Conservation (phyloP, 1,140 invertebrate genomes). For the Zaprionus kolodkinae region DNA sequence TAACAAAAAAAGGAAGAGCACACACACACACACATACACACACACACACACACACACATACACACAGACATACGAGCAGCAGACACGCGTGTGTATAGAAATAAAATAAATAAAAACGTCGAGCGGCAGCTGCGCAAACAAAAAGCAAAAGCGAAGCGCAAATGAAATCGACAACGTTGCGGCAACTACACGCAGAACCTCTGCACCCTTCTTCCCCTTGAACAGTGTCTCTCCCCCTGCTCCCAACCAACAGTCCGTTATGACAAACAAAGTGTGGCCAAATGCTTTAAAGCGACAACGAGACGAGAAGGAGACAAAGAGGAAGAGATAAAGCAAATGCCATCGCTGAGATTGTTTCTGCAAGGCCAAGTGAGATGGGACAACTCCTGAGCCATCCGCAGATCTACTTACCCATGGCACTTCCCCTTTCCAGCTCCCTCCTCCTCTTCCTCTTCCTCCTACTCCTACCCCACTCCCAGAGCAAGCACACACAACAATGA, state of each 20-base stretch:
- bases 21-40: background rate
- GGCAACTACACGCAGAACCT: constrained; percentile 1
- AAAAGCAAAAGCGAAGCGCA: constrained; percentile 26
- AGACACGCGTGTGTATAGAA: background rate
- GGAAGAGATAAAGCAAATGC: constrained; percentile 4
- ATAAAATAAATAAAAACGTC: constrained; percentile 8
- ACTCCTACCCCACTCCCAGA: too few relatives aligned
- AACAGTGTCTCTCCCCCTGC: background rate
- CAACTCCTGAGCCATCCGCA: too few relatives aligned
- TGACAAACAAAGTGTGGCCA: constrained; percentile 5
- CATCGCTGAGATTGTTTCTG: constrained; percentile 3
- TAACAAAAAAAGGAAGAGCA: constrained; percentile 1
- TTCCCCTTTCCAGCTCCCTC: too few relatives aligned
- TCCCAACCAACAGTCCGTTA: background rate
- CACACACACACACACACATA: background rate
- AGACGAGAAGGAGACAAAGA: background rate
- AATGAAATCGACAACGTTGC: constrained; percentile 11
- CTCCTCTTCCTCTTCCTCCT: background rate
- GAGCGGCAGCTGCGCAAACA: constrained; percentile 55
- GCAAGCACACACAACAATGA: background rate
- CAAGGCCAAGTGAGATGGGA: background rate
- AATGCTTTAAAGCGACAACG: constrained; percentile 4
- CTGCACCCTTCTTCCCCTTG: background rate
- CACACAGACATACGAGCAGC: background rate
- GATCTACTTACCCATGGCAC: too few relatives aligned